phyloP scores from a whole-genome alignment of 2,113 vertebrate species.

The Oriolus oriolus region DNA sequence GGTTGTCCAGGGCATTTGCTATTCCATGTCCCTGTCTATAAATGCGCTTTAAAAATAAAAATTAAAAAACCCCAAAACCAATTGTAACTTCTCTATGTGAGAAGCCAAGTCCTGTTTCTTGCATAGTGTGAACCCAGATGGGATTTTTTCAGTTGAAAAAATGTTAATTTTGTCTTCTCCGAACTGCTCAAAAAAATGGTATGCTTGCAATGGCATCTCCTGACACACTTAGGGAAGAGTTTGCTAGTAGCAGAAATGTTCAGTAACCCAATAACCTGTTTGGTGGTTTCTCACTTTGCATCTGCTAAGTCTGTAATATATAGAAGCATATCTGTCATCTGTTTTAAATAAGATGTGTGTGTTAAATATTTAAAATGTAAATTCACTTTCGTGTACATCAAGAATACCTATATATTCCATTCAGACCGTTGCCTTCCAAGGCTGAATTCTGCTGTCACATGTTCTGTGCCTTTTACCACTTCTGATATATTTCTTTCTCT shows the following conservation, averaged over 20 bases:
- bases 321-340: not conserved
- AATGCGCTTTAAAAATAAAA: not conserved
- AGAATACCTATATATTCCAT: not conserved
- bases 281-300: not conserved
- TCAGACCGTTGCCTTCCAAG: not conserved
- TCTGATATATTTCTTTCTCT: not conserved
- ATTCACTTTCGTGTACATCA: fast-evolving
- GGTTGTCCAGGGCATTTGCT: not conserved
- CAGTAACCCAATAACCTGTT: not conserved
- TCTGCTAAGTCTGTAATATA: not conserved
- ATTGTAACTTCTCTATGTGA: not conserved
- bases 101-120: not conserved
- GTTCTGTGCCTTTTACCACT: not conserved
- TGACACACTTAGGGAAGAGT: not conserved
- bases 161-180: not conserved
- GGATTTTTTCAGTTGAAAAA: not conserved
- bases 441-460: not conserved
- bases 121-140: not conserved
- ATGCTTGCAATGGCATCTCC: not conserved
- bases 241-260: not conserved
- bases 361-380: not conserved
- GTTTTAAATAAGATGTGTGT: not conserved
- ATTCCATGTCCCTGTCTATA: not conserved
- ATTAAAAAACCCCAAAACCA: fast-evolving
- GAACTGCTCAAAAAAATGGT: not conserved